Conservation (phyloP, 2,113 vertebrate species). For the Noturus placidus region DNA sequence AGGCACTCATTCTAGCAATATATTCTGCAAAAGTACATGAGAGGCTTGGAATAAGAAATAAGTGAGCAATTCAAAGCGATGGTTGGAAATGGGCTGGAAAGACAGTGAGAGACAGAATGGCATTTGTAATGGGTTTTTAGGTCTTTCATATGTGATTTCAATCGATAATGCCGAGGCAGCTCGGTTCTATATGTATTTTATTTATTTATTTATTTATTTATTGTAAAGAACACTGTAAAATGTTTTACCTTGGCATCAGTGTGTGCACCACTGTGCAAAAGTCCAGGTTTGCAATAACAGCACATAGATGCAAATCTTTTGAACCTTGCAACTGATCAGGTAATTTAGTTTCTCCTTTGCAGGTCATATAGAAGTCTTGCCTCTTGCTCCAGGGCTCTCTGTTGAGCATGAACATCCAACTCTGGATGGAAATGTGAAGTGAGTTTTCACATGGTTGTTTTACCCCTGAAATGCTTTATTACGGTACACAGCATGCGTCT, state of each 20-base stretch:
- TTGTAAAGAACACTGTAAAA: not conserved
- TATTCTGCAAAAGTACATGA: not conserved
- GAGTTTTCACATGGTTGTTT: no score
- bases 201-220: no score
- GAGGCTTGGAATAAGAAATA: constrained; percentile 23
- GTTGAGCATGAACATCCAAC: not conserved
- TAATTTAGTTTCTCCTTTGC: constrained; percentile 7
- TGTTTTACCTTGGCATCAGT: not conserved
- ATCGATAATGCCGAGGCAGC: no score
- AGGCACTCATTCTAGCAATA: constrained; percentile 11
- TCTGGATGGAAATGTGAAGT: not conserved
- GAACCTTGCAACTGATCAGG: not conserved
- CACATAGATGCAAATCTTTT: not conserved
- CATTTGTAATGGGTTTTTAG: not conserved
- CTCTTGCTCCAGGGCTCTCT: not conserved
- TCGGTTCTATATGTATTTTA: no score
- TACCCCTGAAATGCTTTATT: no score
- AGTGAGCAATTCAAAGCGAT: constrained; percentile 8
- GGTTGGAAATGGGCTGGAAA: constrained; percentile 20
- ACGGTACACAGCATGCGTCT: not conserved
- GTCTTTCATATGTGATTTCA: not conserved
- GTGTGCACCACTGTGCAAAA: not conserved
- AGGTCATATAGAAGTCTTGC: not conserved
- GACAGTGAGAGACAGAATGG: constrained; percentile 15
- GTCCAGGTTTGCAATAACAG: not conserved